Evolutionary conservation across 2,113 vertebrate genomes (phyloP), one percentile per base, ranked within the genome.

Genomic region (Bufo gargarizans): DNA sequence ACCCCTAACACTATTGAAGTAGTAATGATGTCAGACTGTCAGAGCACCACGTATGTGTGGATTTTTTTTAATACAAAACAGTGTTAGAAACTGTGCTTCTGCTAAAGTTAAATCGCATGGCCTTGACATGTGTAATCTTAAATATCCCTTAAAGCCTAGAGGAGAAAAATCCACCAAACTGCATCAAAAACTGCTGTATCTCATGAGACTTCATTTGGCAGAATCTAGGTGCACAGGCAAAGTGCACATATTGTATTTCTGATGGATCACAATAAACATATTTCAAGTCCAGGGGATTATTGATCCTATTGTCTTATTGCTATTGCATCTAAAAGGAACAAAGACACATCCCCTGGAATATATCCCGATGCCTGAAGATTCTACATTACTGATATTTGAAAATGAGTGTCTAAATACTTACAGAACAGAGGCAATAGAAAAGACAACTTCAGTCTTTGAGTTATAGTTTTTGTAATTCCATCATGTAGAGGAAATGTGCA

Each of bases 251-350:
- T 20, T 16, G 72, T 50, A 8, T 50, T 76, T 76, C 72, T 76
- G 17, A 50, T 76, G 47, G 47, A 76, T 76, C 47, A 22, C 72
- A 76, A 49, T 76, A 9, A 50, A 47, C 72, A 76, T 76, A 76
- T 76, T 76, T 76, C 72, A 76, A 50, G 47, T 76, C 17, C 72
- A 50, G 49, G 72, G 7, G 47, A 76, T 19, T 76, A 76, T 76
- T 76, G 45, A 71, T 76, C 72, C 72, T 50, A 76, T 50, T 76
- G 72, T 76, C 45, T 76, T 45, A 45, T 72, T 72, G 13, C 69
- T 43, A 76, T 19, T 50, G 72, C 45, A 50, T 45, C 72, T 74
- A 3, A 50, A 47, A 76, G 20, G 16, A 49, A 50, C 72, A 47
- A 10, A 12, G 45, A 12, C 69, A 50, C 47, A 76, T 49, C 16